Evolutionary conservation across 2,888 invertebrate genomes (phyloP).

Genomic region (Platyscelio sp.): DNA sequence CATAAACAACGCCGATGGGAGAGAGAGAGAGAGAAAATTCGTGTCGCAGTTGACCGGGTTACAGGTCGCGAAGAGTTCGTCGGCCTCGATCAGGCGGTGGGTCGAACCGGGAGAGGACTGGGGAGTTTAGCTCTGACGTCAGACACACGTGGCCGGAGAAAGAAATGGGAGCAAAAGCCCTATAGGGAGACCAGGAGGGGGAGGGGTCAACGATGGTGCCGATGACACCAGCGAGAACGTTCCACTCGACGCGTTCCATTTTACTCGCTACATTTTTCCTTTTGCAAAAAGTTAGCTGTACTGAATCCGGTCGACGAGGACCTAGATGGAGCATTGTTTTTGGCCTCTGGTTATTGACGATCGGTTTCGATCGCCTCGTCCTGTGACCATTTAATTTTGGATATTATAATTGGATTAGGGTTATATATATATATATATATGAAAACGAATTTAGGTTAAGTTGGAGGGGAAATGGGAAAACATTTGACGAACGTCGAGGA

Average conservation of each 20-base stretch:
- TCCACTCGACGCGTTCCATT: constrained; percentile 63
- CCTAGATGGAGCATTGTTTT: background rate
- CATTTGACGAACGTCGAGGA: no score
- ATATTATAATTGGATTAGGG: no score
- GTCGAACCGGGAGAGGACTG: constrained; percentile 68
- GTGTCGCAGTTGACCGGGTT: constrained; percentile 84
- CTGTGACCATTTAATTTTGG: no score
- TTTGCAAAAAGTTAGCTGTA: constrained; percentile 26
- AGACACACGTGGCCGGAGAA: constrained; percentile 70
- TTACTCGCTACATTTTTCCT: constrained; percentile 54
- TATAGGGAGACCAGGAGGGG: constrained; percentile 52
- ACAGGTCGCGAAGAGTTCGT: constrained; percentile 82
- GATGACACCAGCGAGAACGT: constrained; percentile 69
- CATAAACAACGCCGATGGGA: constrained; percentile 61
- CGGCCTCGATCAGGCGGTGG: constrained; percentile 74
- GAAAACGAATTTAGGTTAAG: no score
- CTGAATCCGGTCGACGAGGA: constrained; percentile 10
- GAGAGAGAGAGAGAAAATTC: constrained; percentile 78
- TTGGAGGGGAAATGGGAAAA: no score
- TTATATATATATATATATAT: no score
- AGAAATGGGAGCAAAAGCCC: constrained; percentile 72
- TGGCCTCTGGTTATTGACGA: no score
- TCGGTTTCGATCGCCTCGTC: no score
- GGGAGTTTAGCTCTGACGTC: constrained; percentile 71
- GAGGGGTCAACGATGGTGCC: constrained; percentile 67